Conservation (phyloP, 1,140 invertebrate species). For the Megalonaias nervosa region DNA sequence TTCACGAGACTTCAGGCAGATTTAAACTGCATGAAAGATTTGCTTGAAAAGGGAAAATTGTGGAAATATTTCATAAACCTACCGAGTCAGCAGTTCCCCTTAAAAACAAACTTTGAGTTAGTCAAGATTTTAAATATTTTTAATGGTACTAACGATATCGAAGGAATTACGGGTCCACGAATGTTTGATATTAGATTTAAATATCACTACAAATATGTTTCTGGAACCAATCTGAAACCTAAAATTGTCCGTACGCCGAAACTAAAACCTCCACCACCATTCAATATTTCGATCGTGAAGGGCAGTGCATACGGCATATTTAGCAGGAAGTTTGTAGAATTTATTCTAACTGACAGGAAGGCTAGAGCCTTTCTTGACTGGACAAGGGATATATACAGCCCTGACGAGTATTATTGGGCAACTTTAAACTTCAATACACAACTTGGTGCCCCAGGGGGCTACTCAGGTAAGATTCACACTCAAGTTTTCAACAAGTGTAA, state of each 20-base stretch:
- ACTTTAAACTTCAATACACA: slow-evolving; percentile 56
- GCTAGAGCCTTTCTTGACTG: slow-evolving; percentile 54
- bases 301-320: slow-evolving; percentile 64
- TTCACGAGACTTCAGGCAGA: slow-evolving; percentile 54
- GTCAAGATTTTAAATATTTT: slow-evolving; percentile 57
- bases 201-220: slow-evolving; percentile 21
- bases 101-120: slow-evolving; percentile 60
- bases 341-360: slow-evolving; percentile 38
- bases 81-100: slow-evolving; percentile 55
- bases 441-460: slow-evolving; percentile 48
- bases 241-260: slow-evolving; percentile 28
- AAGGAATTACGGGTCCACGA: slow-evolving; percentile 38
- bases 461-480: slow-evolving; percentile 33
- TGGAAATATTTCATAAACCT: slow-evolving; percentile 64
- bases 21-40: slow-evolving; percentile 54
- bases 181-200: slow-evolving; percentile 28
- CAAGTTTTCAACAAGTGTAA: too few species aligned
- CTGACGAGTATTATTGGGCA: slow-evolving; percentile 62
- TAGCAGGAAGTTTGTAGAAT: slow-evolving; percentile 56
- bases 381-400: slow-evolving; percentile 50
- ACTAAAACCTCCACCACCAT: slow-evolving; percentile 46
- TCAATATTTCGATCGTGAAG: slow-evolving; percentile 56
- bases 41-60: slow-evolving; percentile 11
- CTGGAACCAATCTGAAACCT: slow-evolving; percentile 1
- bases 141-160: slow-evolving; percentile 57